Evolutionary conservation across 1,140 invertebrate species (phyloP), one percentile per base, ranked within the genome.

Genomic region (Ericerus pela): DNA sequence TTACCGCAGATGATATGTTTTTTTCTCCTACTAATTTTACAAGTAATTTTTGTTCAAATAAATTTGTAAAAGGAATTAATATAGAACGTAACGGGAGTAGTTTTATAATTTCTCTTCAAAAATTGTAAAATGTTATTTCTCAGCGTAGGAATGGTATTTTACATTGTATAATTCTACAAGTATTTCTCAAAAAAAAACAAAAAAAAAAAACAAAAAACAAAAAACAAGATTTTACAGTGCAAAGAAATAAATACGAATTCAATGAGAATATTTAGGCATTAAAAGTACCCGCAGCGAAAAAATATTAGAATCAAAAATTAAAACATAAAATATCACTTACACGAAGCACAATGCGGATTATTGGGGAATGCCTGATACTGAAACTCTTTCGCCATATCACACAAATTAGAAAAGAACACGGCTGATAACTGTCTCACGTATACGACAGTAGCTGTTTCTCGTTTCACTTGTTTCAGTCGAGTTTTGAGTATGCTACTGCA

Each of bases 311-410:
- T 37, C 24, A 31, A 57, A 36, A 26, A 33, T 33, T n/a, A 33
- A 10, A 38, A 38, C n/a, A 38, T 6, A 18, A 3, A 38, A 14
- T 14, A 20, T 10, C 12, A 24, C 41, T 37, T 64, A 66, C 63
- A 63, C 52, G 81, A 83, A 57, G 75, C 80, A 73, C 80, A 85
- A 63, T 76, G 80, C 63, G 77, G 78, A 64, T 76, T 75, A 54
- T 81, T 73, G 30, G 84, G 79, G 69, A 95, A 94, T 33, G 85
- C 81, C 64, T 80, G 77, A 29, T 80, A 73, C 28, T 63, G 61
- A 67, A 94, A 93, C 71, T 96, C 91, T 63, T 78, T 79, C 53
- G 84, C 80, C 64, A 91, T 90, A 67, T 94, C 87, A 57, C 79
- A 79, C 56, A 96, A 78, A 64, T 85, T 88, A 57, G 81, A 85